Evolutionary conservation across 2,888 invertebrate genomes (phyloP).

Genomic region (Drosophila leonis): DNA sequence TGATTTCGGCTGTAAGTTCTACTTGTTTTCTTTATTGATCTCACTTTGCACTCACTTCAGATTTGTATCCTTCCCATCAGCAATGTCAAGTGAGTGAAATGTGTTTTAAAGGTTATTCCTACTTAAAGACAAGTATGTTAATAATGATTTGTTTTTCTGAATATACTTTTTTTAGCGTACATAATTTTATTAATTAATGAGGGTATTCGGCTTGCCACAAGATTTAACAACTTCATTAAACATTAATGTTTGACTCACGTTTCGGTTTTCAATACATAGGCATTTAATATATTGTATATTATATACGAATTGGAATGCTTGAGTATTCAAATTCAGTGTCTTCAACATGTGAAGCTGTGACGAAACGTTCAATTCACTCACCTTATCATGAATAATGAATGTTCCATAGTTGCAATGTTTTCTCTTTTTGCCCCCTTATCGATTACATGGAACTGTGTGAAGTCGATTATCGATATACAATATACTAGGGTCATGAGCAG

Average conservation of each 20-base stretch:
- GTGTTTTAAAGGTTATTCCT: background rate
- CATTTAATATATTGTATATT: background rate
- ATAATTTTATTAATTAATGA: too few species aligned
- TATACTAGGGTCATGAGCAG: background rate
- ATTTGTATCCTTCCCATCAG: background rate
- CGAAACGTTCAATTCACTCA: conserved; percentile 32
- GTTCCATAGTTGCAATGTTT: background rate
- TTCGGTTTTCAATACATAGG: background rate
- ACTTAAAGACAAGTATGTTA: background rate
- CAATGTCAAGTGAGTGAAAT: background rate
- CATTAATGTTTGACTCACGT: background rate
- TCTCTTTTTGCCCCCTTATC: background rate
- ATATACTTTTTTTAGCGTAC: background rate
- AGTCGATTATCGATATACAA: conserved; percentile 1
- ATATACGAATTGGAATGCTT: background rate
- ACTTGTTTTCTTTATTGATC: conserved; percentile 46
- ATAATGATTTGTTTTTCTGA: background rate
- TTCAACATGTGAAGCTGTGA: conserved; percentile 38
- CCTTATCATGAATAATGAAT: conserved; percentile 43
- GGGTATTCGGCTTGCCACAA: too few species aligned
- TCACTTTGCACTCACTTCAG: conserved; percentile 62
- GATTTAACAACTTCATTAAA: too few species aligned
- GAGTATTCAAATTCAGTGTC: conserved; percentile 27
- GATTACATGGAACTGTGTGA: conserved; percentile 2
- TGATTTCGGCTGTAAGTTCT: conserved; percentile 66